phyloP scores from a whole-genome alignment of 2,113 vertebrate genomes.

The Hylia prasina region DNA sequence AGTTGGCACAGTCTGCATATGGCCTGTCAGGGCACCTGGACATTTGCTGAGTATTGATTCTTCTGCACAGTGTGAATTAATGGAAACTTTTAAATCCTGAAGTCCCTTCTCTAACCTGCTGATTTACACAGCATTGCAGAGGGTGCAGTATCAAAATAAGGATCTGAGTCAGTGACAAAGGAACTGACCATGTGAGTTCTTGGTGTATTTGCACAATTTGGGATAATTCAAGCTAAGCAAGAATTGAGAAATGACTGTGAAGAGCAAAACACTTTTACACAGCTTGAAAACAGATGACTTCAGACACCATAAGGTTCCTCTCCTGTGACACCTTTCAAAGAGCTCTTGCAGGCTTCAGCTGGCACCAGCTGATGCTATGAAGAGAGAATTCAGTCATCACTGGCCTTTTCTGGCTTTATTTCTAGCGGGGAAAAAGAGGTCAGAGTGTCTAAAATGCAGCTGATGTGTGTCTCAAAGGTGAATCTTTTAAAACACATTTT shows the following conservation, averaged over 20 bases:
- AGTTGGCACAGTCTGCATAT: not conserved
- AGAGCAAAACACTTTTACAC: not conserved
- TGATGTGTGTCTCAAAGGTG: not conserved
- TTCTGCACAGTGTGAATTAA: not conserved
- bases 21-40: not conserved
- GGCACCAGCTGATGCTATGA: not conserved
- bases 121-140: not conserved
- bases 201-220: not conserved
- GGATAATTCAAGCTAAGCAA: not conserved
- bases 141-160: not conserved
- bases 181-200: not conserved
- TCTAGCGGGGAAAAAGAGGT: not conserved
- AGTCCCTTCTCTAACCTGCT: not conserved
- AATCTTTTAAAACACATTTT: not conserved
- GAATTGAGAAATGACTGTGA: not conserved
- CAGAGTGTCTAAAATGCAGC: not conserved
- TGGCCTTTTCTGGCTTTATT: not conserved
- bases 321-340: not conserved
- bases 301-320: not conserved
- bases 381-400: not conserved
- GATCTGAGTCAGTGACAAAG: not conserved
- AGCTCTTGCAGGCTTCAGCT: not conserved
- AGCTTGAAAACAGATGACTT: not conserved
- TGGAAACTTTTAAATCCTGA: not conserved
- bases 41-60: not conserved